phyloP scores from a whole-genome alignment of 2,113 vertebrate species.

The Plotosus lineatus region DNA sequence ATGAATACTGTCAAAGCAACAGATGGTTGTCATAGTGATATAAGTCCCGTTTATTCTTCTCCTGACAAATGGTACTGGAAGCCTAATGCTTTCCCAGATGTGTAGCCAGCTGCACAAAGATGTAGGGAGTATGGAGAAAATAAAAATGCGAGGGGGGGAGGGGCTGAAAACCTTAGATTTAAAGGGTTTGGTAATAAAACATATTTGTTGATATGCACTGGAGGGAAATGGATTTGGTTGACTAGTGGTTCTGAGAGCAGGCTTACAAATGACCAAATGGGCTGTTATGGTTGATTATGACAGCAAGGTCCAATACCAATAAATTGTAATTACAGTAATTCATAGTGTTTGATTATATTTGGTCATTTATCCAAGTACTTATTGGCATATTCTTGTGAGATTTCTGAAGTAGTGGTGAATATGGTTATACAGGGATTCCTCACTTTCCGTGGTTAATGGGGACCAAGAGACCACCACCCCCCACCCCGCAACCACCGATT shows the following conservation, averaged over 20 bases:
- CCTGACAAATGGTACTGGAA: conserved; percentile 31
- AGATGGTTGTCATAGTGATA: conserved; percentile 41
- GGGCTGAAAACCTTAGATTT: not conserved
- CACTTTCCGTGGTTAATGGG: no score
- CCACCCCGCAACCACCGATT: no score
- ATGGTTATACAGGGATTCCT: not conserved
- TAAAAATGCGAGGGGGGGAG: conserved; percentile 5
- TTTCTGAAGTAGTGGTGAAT: not conserved
- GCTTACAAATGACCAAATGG: not conserved
- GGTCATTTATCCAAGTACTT: not conserved
- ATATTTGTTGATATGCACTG: not conserved
- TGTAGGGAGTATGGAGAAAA: not conserved
- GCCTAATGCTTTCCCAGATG: conserved; percentile 32
- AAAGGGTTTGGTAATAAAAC: not conserved
- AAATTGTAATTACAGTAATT: not conserved
- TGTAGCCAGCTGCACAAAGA: conserved; percentile 35
- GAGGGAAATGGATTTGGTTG: not conserved
- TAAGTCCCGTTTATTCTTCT: conserved; percentile 30
- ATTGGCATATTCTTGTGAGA: not conserved
- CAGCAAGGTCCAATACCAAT: not conserved
- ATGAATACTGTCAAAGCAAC: conserved; percentile 29
- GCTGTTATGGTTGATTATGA: not conserved
- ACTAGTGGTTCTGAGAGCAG: not conserved
- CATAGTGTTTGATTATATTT: not conserved
- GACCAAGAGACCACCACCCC: no score